Evolutionary conservation across 2,888 invertebrate species (phyloP).

Genomic region (Nezara viridula): DNA sequence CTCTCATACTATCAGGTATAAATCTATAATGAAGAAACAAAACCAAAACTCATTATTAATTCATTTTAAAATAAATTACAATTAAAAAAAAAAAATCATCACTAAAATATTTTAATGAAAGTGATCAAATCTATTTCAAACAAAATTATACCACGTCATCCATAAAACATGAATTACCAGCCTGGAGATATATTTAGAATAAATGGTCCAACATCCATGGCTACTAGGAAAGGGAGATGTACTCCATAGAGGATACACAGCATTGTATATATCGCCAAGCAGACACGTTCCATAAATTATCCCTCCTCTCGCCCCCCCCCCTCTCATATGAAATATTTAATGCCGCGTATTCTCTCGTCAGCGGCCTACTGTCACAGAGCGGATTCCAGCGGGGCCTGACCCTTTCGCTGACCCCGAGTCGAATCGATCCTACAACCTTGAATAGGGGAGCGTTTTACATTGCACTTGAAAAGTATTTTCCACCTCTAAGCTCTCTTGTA

Average conservation of each 20-base stretch:
- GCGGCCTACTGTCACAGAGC: background rate
- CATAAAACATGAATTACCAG: background rate
- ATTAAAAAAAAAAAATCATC: background rate
- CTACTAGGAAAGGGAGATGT: background rate
- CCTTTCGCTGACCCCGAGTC: background rate
- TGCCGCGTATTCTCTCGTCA: conserved; percentile 1
- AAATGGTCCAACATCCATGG: background rate
- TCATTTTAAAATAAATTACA: too few relatives aligned
- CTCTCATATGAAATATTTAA: conserved; percentile 11
- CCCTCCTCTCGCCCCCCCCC: background rate
- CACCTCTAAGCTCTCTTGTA: background rate
- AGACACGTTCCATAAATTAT: conserved; percentile 16
- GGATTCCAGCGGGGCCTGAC: conserved; percentile 1
- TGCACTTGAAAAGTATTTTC: conserved; percentile 33
- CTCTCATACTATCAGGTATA: too few relatives aligned
- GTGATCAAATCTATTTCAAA: background rate
- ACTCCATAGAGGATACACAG: conserved; percentile 14
- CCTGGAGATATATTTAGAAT: background rate
- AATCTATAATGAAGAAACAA: too few relatives aligned
- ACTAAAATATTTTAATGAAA: background rate
- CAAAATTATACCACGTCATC: background rate
- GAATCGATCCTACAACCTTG: conserved; percentile 14
- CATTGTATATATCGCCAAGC: conserved; percentile 11
- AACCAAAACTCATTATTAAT: too few relatives aligned
- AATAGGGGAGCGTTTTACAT: conserved; percentile 21